phyloP scores from a whole-genome alignment of 2,797 vertebrate genomes.

The Apodemus agrarius region DNA sequence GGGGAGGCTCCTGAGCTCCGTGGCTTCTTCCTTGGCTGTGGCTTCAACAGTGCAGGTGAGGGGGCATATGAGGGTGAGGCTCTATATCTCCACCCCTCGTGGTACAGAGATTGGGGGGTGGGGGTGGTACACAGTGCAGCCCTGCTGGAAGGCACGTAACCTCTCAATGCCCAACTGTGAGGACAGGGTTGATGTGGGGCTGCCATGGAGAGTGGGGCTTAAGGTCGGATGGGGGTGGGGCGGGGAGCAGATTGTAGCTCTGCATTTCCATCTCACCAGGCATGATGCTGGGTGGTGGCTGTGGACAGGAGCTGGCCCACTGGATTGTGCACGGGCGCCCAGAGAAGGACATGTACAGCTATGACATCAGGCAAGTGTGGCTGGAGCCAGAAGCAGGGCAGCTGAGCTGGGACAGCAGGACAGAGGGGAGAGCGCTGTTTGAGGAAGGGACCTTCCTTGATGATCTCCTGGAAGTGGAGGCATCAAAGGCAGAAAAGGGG shows the following conservation, averaged over 20 bases:
- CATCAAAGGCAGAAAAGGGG: background rate
- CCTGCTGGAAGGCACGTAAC: background rate
- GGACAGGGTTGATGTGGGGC: background rate
- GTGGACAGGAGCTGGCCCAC: constrained; percentile 96
- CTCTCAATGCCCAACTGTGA: background rate
- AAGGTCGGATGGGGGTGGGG: fast-evolving
- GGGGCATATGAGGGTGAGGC: fast-evolving
- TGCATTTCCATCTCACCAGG: constrained; percentile 84
- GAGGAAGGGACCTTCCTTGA: background rate
- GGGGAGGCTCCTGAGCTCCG: constrained; percentile 96
- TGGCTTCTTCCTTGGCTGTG: constrained; percentile 97
- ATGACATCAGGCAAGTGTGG: constrained; percentile 93
- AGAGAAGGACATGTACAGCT: constrained; percentile 97
- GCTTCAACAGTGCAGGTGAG: constrained; percentile 98
- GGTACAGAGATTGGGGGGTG: background rate
- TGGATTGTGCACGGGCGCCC: constrained; percentile 96
- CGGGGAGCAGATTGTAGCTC: background rate
- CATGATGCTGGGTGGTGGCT: constrained; percentile 99
- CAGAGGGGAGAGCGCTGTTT: background rate
- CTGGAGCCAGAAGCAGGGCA: fast-evolving
- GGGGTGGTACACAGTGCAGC: background rate
- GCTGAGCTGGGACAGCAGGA: fast-evolving
- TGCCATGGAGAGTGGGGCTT: fast-evolving
- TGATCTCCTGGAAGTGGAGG: background rate
- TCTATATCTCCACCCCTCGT: fast-evolving